Percentiles rank a stretch among this genome's conserved stretches.
phyloP scores from a whole-genome alignment of 2,888 invertebrate species.

The Limenitis camilla region DNA sequence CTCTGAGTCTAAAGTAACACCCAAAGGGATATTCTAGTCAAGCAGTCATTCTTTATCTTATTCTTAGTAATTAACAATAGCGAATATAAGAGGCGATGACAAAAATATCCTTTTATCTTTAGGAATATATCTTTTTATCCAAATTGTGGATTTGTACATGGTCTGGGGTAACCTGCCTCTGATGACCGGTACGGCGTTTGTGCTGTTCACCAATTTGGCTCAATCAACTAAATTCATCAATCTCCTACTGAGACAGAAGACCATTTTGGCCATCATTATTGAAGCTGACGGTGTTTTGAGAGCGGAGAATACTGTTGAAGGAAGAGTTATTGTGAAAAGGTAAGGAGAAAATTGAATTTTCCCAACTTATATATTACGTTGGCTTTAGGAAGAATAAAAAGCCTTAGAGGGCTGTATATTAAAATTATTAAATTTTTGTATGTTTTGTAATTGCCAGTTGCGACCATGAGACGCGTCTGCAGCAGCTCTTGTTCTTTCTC shows the following conservation, averaged over 20 bases:
- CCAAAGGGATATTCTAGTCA: too few species aligned
- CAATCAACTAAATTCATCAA: slow-evolving; percentile 57
- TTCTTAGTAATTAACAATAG: too few species aligned
- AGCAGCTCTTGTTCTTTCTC: slow-evolving; percentile 38
- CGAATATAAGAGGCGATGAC: too few species aligned
- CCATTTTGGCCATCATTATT: slow-evolving; percentile 40
- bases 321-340: slow-evolving; percentile 45
- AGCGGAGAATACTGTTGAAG: slow-evolving; percentile 32
- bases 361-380: not conserved
- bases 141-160: slow-evolving; percentile 38
- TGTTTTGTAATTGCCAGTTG: slow-evolving; percentile 37
- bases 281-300: slow-evolving; percentile 38
- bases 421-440: too few species aligned
- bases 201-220: slow-evolving; percentile 63
- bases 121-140: slow-evolving; percentile 61
- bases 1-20: too few species aligned
- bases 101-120: too few species aligned
- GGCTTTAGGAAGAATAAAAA: not conserved
- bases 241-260: slow-evolving; percentile 36
- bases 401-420: too few species aligned
- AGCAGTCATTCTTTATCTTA: too few species aligned
- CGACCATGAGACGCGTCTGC: slow-evolving; percentile 41
- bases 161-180: slow-evolving; percentile 64
- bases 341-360: slow-evolving; percentile 27
- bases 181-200: slow-evolving; percentile 62